phyloP scores from a whole-genome alignment of 2,888 invertebrate genomes.

The Drosophila sordidula region DNA sequence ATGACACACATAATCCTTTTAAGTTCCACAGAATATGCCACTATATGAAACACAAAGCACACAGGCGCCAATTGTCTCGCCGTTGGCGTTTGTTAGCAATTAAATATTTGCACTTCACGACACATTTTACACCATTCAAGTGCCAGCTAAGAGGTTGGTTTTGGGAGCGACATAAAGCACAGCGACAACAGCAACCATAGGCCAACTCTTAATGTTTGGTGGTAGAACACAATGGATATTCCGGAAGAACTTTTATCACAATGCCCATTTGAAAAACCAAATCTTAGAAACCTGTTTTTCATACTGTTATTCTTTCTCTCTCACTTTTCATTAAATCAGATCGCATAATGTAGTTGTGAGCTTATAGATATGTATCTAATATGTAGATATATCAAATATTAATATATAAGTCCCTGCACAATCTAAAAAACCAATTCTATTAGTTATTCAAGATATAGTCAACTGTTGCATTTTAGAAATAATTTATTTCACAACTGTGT shows the following conservation, averaged over 20 bases:
- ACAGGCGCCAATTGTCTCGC: constrained; percentile 68
- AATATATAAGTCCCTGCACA: no score
- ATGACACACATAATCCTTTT: constrained; percentile 38
- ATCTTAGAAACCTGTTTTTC: no score
- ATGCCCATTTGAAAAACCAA: no score
- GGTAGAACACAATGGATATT: constrained; percentile 14
- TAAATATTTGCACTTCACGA: constrained; percentile 74
- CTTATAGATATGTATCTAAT: no score
- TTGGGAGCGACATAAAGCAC: constrained; percentile 9
- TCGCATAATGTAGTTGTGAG: no score
- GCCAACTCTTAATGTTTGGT: constrained; percentile 21
- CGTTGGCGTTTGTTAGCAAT: constrained; percentile 68
- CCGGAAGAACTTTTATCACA: neutral
- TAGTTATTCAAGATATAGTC: no score
- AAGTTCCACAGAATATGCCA: constrained; percentile 17
- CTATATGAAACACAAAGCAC: constrained; percentile 26
- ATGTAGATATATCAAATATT: no score
- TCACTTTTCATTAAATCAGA: no score
- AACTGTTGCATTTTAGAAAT: no score
- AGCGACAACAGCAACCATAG: constrained; percentile 16
- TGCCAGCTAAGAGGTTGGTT: constrained; percentile 8
- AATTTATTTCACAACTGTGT: no score
- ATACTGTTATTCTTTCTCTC: no score
- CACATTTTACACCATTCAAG: constrained; percentile 53
- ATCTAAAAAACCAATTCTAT: no score